Conservation (phyloP, 2,797 vertebrate species). For the Myotis daubentonii region DNA sequence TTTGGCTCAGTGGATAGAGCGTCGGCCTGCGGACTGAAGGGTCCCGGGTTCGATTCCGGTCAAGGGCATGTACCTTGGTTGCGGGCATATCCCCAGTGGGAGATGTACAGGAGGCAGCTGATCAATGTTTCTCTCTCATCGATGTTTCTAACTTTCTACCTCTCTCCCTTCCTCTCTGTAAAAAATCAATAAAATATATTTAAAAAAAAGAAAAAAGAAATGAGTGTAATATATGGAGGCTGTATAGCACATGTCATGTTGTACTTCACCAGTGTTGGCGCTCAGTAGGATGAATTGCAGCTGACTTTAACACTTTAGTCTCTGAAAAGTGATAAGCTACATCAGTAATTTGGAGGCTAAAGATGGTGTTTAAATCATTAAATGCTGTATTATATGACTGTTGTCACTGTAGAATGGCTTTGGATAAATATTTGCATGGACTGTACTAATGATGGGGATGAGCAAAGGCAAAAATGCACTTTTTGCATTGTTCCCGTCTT, state of each 20-base stretch:
- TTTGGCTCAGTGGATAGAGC: no score
- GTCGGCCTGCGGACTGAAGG: no score
- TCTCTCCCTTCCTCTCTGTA: no score
- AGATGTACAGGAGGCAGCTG: no score
- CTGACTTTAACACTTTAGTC: conserved; percentile 62
- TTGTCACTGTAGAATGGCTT: conserved; percentile 19
- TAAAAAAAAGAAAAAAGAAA: no score
- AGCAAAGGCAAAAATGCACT: neutral
- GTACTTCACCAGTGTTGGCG: conserved; percentile 12
- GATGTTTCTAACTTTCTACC: no score
- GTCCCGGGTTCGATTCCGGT: no score
- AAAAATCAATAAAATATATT: no score
- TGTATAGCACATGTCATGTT: neutral
- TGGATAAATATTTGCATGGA: conserved; percentile 32
- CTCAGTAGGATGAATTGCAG: conserved; percentile 19
- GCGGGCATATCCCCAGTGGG: no score
- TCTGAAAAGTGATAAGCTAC: conserved; percentile 43
- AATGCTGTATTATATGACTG: conserved; percentile 9
- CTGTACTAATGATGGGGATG: neutral
- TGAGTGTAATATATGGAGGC: neutral
- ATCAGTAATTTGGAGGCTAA: conserved; percentile 59
- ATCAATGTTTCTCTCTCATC: no score
- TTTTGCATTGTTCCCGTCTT: conserved; percentile 13
- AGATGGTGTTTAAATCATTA: conserved; percentile 63
- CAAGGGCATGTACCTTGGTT: no score